Base-by-base conservation (phyloP, 2,888 invertebrate species). In the Rapana venosa region DNA sequence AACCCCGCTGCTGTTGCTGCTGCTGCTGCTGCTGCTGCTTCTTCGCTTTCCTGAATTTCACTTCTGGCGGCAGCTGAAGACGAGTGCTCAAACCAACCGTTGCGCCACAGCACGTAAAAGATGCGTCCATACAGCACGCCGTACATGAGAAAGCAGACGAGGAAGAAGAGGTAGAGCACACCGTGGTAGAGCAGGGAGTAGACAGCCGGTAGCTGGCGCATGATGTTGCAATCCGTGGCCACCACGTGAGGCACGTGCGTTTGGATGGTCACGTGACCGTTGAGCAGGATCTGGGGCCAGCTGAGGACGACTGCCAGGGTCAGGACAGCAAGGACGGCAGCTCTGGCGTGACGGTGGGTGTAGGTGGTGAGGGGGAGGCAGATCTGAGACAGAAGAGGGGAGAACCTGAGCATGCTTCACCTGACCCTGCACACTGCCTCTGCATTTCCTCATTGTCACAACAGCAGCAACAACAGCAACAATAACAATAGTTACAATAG, bases 281-380 rank as follows among this genome's bases (percentile, higher is more conserved):
- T 88, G 36, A 88, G 35, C 47, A 84, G 66, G 36, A 70, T 47
- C 88, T 88, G 88, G 5, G 88, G 88, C 88, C 88, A 88, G 88
- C 58, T 36, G 26, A 88, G 30, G 20, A 30, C 74, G 35, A 84
- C 20, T 1, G 61, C 47, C 17, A 88, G 36, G 8, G 61, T 22
- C 26, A 84, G 13, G 70, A 70, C 84, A 15, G 15, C 47, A 26
- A 84, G 26, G 22, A 88, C 88, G 0, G 56, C 84, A n/a, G n/a
- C n/a, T 0, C n/a, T 66, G 70, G 88, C 88, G 30, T 66, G 88
- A 30, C 36, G 61, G 66, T 22, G 30, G 5, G 88, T 81, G 84
- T 84, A 88, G 70, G 66, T 35, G 17, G 66, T 47, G 22, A 88
- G 84, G 11, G 88, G 88, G 15, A 84, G 35, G 56, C 88, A 88